Conservation (phyloP, 2,797 vertebrate genomes). For the Meda fulgida region DNA sequence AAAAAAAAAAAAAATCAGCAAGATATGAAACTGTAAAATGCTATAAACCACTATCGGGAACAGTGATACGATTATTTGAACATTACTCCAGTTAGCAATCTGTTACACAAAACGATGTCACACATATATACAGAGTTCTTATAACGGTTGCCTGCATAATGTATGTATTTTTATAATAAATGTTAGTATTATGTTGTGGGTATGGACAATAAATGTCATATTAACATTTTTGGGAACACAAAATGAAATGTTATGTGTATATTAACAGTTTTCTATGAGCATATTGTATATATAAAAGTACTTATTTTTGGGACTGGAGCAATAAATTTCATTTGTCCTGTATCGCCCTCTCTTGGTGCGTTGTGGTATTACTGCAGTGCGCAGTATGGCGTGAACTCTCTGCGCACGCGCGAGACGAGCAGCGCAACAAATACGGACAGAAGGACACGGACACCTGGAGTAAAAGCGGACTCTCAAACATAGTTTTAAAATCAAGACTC, state of each 20-base stretch:
- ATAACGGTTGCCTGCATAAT: neutral
- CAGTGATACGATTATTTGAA: neutral
- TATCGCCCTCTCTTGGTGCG: neutral
- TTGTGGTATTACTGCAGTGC: neutral
- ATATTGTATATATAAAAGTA: neutral
- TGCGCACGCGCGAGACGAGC: neutral
- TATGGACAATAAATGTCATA: no score
- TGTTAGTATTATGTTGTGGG: neutral
- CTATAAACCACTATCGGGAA: neutral
- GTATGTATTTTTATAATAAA: neutral
- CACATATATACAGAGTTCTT: neutral
- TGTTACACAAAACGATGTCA: neutral
- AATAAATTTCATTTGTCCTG: neutral
- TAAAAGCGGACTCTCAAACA: neutral
- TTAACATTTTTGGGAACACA: neutral
- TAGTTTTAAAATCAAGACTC: neutral
- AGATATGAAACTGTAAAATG: neutral
- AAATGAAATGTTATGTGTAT: neutral
- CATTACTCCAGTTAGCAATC: neutral
- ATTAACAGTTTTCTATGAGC: no score
- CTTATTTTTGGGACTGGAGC: neutral
- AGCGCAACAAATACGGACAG: neutral
- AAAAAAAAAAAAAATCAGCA: neutral
- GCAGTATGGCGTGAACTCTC: neutral
- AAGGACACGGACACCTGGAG: neutral